Evolutionary conservation across 2,797 vertebrate species (phyloP), one percentile per base, ranked within the genome.

Genomic region (Sebastes umbrosus): DNA sequence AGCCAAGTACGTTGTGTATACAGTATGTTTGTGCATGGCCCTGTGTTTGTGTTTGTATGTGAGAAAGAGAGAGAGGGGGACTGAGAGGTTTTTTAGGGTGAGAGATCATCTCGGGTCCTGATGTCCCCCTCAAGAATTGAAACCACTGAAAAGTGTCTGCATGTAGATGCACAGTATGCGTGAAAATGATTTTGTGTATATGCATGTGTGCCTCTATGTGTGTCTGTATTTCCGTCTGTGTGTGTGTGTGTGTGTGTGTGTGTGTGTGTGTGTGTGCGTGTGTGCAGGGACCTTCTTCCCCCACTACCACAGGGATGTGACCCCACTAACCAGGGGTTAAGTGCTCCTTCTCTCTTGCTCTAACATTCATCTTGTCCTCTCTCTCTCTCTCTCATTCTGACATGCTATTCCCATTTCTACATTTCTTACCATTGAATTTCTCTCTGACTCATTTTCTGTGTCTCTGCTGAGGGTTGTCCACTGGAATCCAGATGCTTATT

Each of bases 251-350:
- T 50, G 46, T 50, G 18, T 59, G 52, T 22, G n/a, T 39, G 46
- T 12, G 50, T 25, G 88, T 18, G 43, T 18, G 43, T 50, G 46
- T 52, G 46, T 27, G 25, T 25, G n/a, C 43, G 58, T 74, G 2
- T 31, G 64, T 59, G 63, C 59, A 69, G 39, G 79, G 85, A 89
- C 84, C 85, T 87, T 88, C 80, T 91, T 92, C 83, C 83, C 80
- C 85, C 85, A 82, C 82, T 76, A 86, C 90, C 87, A 92, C 75
- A 88, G 92, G 89, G 90, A 93, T 84, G 77, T 89, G 86, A 90
- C 83, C 90, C 75, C 86, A 91, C 94, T 91, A 88, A 93, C 88
- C 90, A 90, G 89, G 79, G 94, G 91, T 94, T 94, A 95, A 94
- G 94, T 95, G 93, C 90, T 86, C 71, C 88, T 85, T 84, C 76